Evolutionary conservation across 2,888 invertebrate species (phyloP), one percentile per base, ranked within the genome.

Genomic region (Dasysyrphus albostriatus): DNA sequence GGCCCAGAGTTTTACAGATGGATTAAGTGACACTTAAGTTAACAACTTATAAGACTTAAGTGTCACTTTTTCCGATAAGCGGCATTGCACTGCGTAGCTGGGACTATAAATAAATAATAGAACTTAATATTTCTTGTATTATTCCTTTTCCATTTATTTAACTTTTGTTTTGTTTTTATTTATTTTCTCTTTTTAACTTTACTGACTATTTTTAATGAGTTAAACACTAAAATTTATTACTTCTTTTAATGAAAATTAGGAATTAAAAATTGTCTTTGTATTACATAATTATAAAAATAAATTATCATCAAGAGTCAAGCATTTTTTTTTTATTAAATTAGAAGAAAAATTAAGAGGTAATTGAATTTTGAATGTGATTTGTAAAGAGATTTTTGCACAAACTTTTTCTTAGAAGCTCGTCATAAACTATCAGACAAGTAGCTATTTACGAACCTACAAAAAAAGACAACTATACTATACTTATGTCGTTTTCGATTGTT

Each of bases 101-200:
- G 24, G 24, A 24, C 24, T 61, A 61, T 19, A 19, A 59, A 19
- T 39, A 39, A 39, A 39, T 37, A 14, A 47, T 34, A 29, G 29
- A 39, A 37, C 49, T 37, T 19, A 32, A 58, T 49, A 51, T 58
- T 65, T 75, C 70, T 67, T 75, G 78, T 87, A 83, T 79, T 87
- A 79, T 87, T 83, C 78, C 79, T 83, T 51, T 70, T 81, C 54
- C 54, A 54, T 54, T 29, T 37, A 32, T 24, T 19, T 29, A 29
- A 44, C 5, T 61, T 14, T 61, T 10, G 3, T 16, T 63, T 58
- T 16, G 10, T 42, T 42, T 14, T 42, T 0, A 14, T 42, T 12
- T 42, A 58, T 63, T 32, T 16, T 10, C 10, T 32, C n/a, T 5
- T 29, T 61, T 42, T 61, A n/a, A 19, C 29, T 29, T 1, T 16